Base-by-base conservation (phyloP, 2,888 invertebrate species). In the Leptinotarsa haldemani region DNA sequence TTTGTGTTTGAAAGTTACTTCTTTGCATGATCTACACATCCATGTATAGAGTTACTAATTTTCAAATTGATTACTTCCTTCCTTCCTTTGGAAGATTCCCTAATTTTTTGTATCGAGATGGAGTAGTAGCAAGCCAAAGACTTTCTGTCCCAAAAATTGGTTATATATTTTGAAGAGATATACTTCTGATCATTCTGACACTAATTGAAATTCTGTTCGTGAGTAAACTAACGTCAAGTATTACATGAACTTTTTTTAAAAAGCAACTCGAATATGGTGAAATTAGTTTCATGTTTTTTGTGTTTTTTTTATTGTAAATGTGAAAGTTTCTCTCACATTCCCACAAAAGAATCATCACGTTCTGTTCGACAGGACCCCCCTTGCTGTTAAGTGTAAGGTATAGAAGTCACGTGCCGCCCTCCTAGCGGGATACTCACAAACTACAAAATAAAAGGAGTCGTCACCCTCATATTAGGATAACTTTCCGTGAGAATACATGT, bases 351-450 rank as follows among this genome's bases (percentile, higher is more conserved):
- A 53, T 20, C 25, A 3, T 18, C 46, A 25, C 64, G 20, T 30
- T 64, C 47, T 69, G 20, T 65, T 67, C 48, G 70, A 68, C 76
- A 74, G 73, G 75, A 75, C 79, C 78, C 80, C 78, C n/a, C 73
- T 18, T 66, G 70, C 74, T 72, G 74, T 64, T 74, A 77, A 78
- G 64, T 74, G 76, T 71, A 77, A 79, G 80, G 79, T 79, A 77
- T 77, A 77, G 73, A 76, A 66, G 71, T 73, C 81, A 81, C 81
- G 81, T 80, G 81, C 77, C 79, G 78, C 78, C 78, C 79, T 80
- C 81, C 78, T 78, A 66, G 80, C 80, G 70, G 80, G 80, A 75
- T 66, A 71, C 73, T 65, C 69, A 30, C 73, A 30, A 66, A 71
- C 68, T 74, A 70, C 67, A 70, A 71, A 65, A 63, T 25, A 48